phyloP scores from a whole-genome alignment of 2,888 invertebrate species.

The Salticus scenicus region DNA sequence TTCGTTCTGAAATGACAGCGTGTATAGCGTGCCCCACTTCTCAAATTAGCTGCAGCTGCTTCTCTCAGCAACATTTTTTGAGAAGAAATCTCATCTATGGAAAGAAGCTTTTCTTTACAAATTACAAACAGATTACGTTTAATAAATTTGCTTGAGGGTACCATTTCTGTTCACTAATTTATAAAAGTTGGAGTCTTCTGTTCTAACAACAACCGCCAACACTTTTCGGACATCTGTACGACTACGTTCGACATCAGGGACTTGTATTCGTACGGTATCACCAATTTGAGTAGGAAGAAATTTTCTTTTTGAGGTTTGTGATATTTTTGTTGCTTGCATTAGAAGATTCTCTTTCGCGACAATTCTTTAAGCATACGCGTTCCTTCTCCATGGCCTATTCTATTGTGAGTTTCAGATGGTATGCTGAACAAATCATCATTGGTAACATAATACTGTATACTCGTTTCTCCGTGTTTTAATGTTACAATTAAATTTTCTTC shows the following conservation, averaged over 20 bases:
- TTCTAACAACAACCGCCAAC: conserved; percentile 11
- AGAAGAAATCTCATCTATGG: conserved; percentile 49
- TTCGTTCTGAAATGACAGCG: conserved; percentile 15
- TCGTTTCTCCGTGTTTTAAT: too few species aligned
- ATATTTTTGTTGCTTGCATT: conserved; percentile 25
- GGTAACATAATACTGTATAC: not conserved
- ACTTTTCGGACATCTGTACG: not conserved
- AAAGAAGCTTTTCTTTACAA: conserved; percentile 39
- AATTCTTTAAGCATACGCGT: not conserved
- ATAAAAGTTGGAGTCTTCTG: conserved; percentile 29
- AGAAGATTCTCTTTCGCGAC: conserved; percentile 30
- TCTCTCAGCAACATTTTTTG: conserved; percentile 52
- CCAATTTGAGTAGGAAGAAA: conserved; percentile 43
- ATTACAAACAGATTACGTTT: not conserved
- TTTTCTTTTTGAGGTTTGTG: conserved; percentile 16
- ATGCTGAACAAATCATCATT: too few species aligned
- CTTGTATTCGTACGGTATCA: conserved; percentile 46
- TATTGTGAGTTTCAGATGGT: not conserved
- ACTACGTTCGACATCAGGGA: conserved; percentile 37
- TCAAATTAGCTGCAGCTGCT: conserved; percentile 21
- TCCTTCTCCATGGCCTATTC: not conserved
- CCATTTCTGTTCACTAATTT: conserved; percentile 22
- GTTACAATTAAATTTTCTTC: not conserved
- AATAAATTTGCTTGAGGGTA: not conserved
- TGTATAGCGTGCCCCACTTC: conserved; percentile 11